Evolutionary conservation across 2,888 invertebrate genomes (phyloP).

Genomic region (Trissonchulus latispiculum): DNA sequence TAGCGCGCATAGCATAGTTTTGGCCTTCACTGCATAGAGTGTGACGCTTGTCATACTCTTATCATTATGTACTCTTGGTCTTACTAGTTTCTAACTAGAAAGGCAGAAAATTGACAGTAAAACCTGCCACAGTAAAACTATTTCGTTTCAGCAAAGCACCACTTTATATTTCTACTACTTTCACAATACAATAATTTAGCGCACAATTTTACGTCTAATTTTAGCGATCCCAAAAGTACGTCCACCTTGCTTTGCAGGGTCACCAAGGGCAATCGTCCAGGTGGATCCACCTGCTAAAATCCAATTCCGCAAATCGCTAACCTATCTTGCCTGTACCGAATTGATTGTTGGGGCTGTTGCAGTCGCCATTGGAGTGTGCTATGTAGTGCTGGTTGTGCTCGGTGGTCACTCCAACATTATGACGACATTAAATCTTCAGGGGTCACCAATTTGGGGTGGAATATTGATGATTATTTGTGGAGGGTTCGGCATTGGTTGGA

Average conservation of each 20-base stretch:
- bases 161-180: too few relatives aligned
- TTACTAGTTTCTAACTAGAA: too few relatives aligned
- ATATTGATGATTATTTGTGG: not conserved
- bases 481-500: not conserved
- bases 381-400: not conserved
- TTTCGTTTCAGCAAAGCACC: too few relatives aligned
- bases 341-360: not conserved
- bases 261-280: not conserved
- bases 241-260: not conserved
- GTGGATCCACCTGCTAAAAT: not conserved
- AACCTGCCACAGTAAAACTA: too few relatives aligned
- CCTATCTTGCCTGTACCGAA: not conserved
- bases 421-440: not conserved
- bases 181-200: too few relatives aligned
- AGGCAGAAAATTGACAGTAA: too few relatives aligned
- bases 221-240: too few relatives aligned
- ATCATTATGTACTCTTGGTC: too few relatives aligned
- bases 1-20: too few relatives aligned
- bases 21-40: too few relatives aligned
- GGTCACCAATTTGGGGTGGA: not conserved
- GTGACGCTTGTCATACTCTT: too few relatives aligned
- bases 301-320: not conserved
- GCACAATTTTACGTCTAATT: too few relatives aligned
- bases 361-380: not conserved
- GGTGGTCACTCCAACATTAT: not conserved